Evolutionary conservation across 1,140 invertebrate genomes (phyloP), one percentile per base, ranked within the genome.

Genomic region (Conus betulinus): DNA sequence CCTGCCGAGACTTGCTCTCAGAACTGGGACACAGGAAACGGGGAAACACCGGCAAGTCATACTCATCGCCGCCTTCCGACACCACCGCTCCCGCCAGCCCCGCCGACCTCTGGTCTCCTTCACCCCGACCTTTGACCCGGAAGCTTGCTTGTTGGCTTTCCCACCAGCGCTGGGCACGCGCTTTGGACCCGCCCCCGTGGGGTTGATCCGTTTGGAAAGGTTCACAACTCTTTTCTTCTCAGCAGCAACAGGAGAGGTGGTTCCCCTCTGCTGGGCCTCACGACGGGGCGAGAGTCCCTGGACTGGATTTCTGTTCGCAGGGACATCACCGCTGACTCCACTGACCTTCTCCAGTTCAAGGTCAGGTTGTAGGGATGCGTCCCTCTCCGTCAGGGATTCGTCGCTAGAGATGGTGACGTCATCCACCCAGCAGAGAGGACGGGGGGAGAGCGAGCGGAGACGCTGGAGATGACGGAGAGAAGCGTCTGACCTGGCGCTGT

Each of bases 1-100:
- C 79, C 27, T 89, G 79, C 20, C 85, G 81, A n/a, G 90, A 90
- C 67, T 88, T 90, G 10, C 63, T 84, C 63, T 87, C 88, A 52
- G 90, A 89, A 55, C 88, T 90, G n/a, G 90, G 90, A 88, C 90
- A 90, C 39, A 87, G 27, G 83, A 85, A 89, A 1, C 57, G 39
- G 4, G 90, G 90, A 4, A 85, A 52, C 20, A 6, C 23, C 67
- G 23, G 11, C 71, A 79, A 39, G 53, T 27, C 23, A 51, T 71
- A 25, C 63, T 81, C 51, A 20, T 87, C n/a, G 20, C 53, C 85
- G 6, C 55, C 17, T 0, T 60, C 57, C 8, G 57, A 15, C 57
- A 15, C 57, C 57, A 60, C 57, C 53, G 86, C 81, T 3, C 71
- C 76, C 27, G 3, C 20, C 23, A n/a, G 52, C 25, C 63, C 13